phyloP scores from a whole-genome alignment of 2,888 invertebrate genomes.

The Tetropium fuscum region DNA sequence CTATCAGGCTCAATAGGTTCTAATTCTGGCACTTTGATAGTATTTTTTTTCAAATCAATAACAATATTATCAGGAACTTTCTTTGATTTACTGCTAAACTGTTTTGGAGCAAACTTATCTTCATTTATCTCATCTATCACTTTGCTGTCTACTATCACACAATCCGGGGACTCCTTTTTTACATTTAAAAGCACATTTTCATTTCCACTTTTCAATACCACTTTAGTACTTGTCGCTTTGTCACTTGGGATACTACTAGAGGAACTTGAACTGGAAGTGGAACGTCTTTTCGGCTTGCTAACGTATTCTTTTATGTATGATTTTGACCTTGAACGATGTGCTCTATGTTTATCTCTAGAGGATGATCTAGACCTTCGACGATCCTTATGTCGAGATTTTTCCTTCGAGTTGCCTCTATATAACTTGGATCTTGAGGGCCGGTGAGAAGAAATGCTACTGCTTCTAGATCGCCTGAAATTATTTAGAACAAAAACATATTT shows the following conservation, averaged over 20 bases:
- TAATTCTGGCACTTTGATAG: conserved; percentile 74
- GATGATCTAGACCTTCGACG: conserved; percentile 37
- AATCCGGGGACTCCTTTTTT: conserved; percentile 39
- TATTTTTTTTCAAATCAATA: conserved; percentile 79
- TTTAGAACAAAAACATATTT: too few species aligned
- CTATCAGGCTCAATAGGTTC: conserved; percentile 71
- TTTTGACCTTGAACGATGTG: conserved; percentile 58
- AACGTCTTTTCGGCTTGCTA: conserved; percentile 52
- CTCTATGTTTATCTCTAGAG: conserved; percentile 49
- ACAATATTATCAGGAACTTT: conserved; percentile 77
- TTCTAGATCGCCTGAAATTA: conserved; percentile 54
- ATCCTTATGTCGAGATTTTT: conserved; percentile 44
- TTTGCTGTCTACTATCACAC: conserved; percentile 69
- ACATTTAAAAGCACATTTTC: neutral
- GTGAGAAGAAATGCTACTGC: conserved; percentile 48
- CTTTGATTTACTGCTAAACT: conserved; percentile 68
- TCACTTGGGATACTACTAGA: conserved; percentile 37
- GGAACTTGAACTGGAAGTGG: conserved; percentile 46
- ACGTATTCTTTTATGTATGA: conserved; percentile 61
- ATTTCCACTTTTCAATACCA: conserved; percentile 15
- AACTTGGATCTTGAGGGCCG: conserved; percentile 52
- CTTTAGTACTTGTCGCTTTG: conserved; percentile 27
- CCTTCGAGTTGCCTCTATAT: conserved; percentile 50
- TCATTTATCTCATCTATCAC: conserved; percentile 78
- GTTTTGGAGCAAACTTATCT: conserved; percentile 75